Evolutionary conservation across 92 coral and sea anemone genomes (phyloP).

Genomic region (Muricea muricata): DNA sequence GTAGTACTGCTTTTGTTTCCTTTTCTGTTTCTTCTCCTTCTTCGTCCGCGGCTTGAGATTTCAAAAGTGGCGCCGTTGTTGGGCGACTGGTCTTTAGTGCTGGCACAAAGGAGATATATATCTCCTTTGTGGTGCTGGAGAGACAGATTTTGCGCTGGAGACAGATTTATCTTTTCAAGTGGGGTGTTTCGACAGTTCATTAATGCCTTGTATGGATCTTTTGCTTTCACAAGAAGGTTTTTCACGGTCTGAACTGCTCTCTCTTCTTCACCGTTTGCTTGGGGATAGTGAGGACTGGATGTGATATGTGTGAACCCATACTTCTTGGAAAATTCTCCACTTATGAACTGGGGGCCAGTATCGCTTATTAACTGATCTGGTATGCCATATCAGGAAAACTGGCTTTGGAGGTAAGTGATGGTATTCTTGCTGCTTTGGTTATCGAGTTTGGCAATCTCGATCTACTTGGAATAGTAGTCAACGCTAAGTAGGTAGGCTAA

Average conservation of each 20-base stretch:
- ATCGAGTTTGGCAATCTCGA: too few species aligned
- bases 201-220: too few species aligned
- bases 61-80: constrained; percentile 29
- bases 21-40: constrained; percentile 34
- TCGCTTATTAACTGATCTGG: constrained; percentile 50
- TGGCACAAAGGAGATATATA: too few species aligned
- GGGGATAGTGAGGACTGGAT: too few species aligned
- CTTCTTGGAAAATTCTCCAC: constrained; percentile 47
- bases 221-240: constrained; percentile 17
- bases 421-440: too few species aligned
- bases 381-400: too few species aligned
- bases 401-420: too few species aligned
- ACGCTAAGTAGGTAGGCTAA: constrained; percentile 9
- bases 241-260: constrained; percentile 48
- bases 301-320: too few species aligned
- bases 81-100: constrained; percentile 34
- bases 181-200: too few species aligned
- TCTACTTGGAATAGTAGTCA: constrained; percentile 51
- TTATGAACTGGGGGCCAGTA: constrained; percentile 50
- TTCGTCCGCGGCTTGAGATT: constrained; percentile 40
- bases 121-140: too few species aligned
- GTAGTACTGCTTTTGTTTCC: constrained; percentile 52
- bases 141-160: too few species aligned
- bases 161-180: too few species aligned
- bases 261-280: constrained; percentile 39